A percentile compares a stretch with the other conserved stretches of the same genome.
These are phyloP conservation scores for Allacma fusca DNA, from an alignment of 2,888 invertebrate species.

Conservation along the genomic window DNA sequence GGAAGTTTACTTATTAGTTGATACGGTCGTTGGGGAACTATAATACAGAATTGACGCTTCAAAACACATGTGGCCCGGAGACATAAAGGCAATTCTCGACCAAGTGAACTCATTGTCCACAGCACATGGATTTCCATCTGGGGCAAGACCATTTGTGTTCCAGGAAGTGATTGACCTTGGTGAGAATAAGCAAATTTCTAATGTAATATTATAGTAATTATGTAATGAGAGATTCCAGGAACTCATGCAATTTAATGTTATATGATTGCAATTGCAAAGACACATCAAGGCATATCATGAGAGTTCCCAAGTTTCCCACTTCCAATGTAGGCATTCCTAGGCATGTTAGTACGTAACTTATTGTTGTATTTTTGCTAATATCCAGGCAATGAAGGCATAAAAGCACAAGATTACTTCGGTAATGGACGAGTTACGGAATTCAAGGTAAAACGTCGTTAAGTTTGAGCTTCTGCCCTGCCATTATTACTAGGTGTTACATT, in stretches of 20 bases:
- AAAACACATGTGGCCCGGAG: constrained; percentile 72
- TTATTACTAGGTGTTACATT: no score
- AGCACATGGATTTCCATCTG: constrained; percentile 72
- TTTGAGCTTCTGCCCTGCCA: no score
- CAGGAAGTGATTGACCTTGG: constrained; percentile 71
- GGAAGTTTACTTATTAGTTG: no score
- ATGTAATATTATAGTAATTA: no score
- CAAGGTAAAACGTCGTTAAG: constrained; percentile 58
- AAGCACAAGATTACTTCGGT: constrained; percentile 62
- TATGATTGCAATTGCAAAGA: no score
- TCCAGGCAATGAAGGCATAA: constrained; percentile 63
- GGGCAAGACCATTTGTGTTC: constrained; percentile 68
- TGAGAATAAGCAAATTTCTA: constrained; percentile 56
- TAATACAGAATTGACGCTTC: constrained; percentile 65
- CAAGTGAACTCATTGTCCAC: constrained; percentile 64
- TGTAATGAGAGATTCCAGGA: not conserved
- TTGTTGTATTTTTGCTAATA: no score
- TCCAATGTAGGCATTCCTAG: no score
- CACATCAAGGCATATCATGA: no score
- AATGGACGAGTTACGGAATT: constrained; percentile 68
- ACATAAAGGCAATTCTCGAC: constrained; percentile 73
- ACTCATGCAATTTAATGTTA: no score
- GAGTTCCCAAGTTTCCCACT: no score
- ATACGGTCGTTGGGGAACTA: no score
- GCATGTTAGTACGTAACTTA: no score